Evolutionary conservation across 2,888 invertebrate genomes (phyloP), one percentile per base, ranked within the genome.

Genomic region (Trachelus troglodyta): DNA sequence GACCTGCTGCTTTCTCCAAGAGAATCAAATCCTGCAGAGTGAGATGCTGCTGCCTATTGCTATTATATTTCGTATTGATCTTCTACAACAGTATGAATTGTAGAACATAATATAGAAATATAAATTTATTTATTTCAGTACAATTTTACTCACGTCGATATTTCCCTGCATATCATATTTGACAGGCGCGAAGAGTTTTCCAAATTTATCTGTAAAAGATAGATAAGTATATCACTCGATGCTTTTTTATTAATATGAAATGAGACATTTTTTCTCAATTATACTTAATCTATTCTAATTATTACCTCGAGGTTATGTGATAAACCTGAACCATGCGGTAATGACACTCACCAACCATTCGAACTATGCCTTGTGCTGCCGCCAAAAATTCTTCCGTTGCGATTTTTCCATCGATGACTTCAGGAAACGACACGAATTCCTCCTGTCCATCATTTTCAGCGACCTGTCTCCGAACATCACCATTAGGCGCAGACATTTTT

Each of bases 121-220:
- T 31, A 15, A 15, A 33, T 30, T 31, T 11, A 33, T 71, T 12
- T 15, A 6, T 71, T 71, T 33, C 71, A 71, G 71, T 34, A 71
- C 33, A 71, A 71, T 33, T 30, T 33, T 82, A 91, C 93, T 93
- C 92, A 96, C 96, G 89, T 94, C 93, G 83, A 96, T 94, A 91
- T 96, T 96, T 85, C 95, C 95, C 92, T 94, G 94, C 94, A 97
- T 95, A 87, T 97, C 96, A 90, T 94, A 94, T 86, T 94, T 95
- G 69, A 96, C 95, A 35, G 96, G 95, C 74, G 94, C 93, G 91
- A 96, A 96, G 30, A 95, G 92, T 91, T 94, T 95, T 76, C 96
- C 96, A 88, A 96, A 94, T 84, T 94, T 93, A 87, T 96, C 96
- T 96, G 92, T 83, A 93, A 93, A 4, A 23, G 56, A 56, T 56